phyloP scores from a whole-genome alignment of 2,888 invertebrate species.

The Corbicula japonica region DNA sequence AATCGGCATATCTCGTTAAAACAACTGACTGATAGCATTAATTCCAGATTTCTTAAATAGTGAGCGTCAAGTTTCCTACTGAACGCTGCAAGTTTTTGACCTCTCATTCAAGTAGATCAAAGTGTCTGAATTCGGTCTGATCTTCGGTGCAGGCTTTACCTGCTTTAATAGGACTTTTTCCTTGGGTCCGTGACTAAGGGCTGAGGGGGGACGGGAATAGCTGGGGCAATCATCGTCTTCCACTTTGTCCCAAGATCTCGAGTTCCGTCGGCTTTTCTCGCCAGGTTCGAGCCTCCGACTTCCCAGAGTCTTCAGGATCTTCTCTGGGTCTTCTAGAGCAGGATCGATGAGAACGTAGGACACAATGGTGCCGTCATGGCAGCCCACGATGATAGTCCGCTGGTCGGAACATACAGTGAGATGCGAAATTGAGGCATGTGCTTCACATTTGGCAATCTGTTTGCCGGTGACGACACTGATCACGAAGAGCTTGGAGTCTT shows the following conservation, averaged over 20 bases:
- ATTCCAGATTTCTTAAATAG: not conserved
- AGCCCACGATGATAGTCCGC: conserved; percentile 83
- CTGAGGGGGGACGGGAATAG: conserved; percentile 82
- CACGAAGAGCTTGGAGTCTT: conserved; percentile 71
- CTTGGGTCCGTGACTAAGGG: conserved; percentile 67
- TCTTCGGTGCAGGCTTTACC: conserved; percentile 74
- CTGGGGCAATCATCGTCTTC: conserved; percentile 68
- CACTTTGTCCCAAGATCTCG: conserved; percentile 81
- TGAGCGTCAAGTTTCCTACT: conserved; percentile 58
- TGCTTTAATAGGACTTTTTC: conserved; percentile 78
- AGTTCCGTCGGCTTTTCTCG: conserved; percentile 50
- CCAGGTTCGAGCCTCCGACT: conserved; percentile 62
- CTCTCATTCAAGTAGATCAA: conserved; percentile 72
- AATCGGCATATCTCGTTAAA: too few species aligned
- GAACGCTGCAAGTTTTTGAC: conserved; percentile 77
- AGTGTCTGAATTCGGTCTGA: conserved; percentile 79
- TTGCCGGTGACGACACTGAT: conserved; percentile 76
- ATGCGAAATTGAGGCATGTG: conserved; percentile 80
- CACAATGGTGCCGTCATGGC: conserved; percentile 82
- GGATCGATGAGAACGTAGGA: conserved; percentile 83
- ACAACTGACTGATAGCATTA: not conserved
- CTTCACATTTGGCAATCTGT: conserved; percentile 78
- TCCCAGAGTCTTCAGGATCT: conserved; percentile 54
- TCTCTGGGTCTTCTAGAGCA: conserved; percentile 57
- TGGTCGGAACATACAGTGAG: conserved; percentile 81